A percentile compares a stretch with the other conserved stretches of the same genome.
Conservation (phyloP, 2,888 invertebrate genomes). For the Drosophila mayaguana region DNA sequence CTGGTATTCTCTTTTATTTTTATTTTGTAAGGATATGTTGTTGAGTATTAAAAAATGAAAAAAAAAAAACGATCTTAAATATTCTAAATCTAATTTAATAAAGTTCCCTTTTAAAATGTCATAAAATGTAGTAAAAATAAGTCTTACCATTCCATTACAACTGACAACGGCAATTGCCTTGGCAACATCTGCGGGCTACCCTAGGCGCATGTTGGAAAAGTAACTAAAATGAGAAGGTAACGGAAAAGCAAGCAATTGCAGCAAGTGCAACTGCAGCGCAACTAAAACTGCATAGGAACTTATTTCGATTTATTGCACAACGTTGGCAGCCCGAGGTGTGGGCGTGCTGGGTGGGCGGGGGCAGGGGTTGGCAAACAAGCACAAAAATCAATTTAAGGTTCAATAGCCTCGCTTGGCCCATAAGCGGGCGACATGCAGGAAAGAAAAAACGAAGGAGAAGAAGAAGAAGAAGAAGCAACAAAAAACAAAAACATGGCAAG, state of each 20-base stretch:
- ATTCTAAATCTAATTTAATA: too few relatives aligned
- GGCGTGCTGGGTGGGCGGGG: conserved; percentile 5
- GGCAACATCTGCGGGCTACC: conserved; percentile 18
- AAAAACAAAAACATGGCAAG: conserved; percentile 28
- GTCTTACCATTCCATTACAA: background rate
- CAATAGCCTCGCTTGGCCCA: conserved; percentile 73
- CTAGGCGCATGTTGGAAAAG: conserved; percentile 14
- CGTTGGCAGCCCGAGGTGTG: conserved; percentile 14
- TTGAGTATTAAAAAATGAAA: too few relatives aligned
- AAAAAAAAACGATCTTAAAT: too few relatives aligned
- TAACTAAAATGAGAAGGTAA: background rate
- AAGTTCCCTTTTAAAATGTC: too few relatives aligned
- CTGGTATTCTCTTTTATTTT: too few relatives aligned
- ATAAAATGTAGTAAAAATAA: background rate
- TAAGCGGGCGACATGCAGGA: conserved; percentile 28
- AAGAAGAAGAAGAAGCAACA: background rate
- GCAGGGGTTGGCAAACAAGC: conserved; percentile 45
- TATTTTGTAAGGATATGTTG: too few relatives aligned
- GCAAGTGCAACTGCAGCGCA: conserved; percentile 28
- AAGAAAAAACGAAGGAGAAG: background rate
- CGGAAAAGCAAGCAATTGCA: background rate
- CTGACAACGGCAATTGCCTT: background rate
- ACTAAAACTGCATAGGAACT: conserved; percentile 30
- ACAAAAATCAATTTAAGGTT: conserved; percentile 79
- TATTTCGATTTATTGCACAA: conserved; percentile 74